These are phyloP conservation scores for Discoglossus pictus DNA, from an alignment of 2,797 vertebrate genomes.

Conservation along the genomic window DNA sequence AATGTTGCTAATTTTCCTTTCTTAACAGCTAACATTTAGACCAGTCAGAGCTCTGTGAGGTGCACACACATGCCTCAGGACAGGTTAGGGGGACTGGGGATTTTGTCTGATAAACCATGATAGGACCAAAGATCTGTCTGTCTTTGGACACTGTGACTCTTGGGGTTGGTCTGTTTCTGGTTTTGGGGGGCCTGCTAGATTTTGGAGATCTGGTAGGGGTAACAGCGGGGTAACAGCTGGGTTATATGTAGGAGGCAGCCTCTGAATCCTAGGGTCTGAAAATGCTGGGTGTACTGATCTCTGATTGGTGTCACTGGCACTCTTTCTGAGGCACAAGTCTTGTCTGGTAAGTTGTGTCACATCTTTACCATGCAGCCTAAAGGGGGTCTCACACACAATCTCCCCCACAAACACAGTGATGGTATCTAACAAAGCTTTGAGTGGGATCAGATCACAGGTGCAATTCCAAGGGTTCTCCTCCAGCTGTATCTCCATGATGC, in stretches of 20 bases:
- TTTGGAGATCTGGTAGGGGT: conserved; percentile 85
- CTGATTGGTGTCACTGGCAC: conserved; percentile 76
- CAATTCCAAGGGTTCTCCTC: conserved; percentile 99
- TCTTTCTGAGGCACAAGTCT: conserved; percentile 91
- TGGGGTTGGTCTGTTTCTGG: conserved; percentile 88
- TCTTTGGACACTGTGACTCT: conserved; percentile 86
- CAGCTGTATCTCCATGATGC: conserved; percentile 98
- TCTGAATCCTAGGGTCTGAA: conserved; percentile 81
- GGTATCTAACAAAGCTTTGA: conserved; percentile 97
- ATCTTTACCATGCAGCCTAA: conserved; percentile 93
- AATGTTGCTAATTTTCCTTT: conserved; percentile 90
- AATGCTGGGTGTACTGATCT: conserved; percentile 72
- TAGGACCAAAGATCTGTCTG: conserved; percentile 93
- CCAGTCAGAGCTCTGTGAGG: conserved; percentile 89
- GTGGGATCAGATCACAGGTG: conserved; percentile 92
- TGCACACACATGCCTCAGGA: conserved; percentile 89
- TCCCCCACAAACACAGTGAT: conserved; percentile 94
- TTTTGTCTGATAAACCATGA: conserved; percentile 98
- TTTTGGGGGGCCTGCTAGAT: conserved; percentile 90
- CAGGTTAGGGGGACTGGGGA: conserved; percentile 90
- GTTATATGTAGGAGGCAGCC: conserved; percentile 79
- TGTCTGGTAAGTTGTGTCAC: conserved; percentile 94
- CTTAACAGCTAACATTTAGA: conserved; percentile 94
- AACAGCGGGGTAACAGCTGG: no score
- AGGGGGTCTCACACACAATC: conserved; percentile 95